Evolutionary conservation across 2,888 invertebrate genomes (phyloP), one percentile per base, ranked within the genome.

Genomic region (Acronicta psi): DNA sequence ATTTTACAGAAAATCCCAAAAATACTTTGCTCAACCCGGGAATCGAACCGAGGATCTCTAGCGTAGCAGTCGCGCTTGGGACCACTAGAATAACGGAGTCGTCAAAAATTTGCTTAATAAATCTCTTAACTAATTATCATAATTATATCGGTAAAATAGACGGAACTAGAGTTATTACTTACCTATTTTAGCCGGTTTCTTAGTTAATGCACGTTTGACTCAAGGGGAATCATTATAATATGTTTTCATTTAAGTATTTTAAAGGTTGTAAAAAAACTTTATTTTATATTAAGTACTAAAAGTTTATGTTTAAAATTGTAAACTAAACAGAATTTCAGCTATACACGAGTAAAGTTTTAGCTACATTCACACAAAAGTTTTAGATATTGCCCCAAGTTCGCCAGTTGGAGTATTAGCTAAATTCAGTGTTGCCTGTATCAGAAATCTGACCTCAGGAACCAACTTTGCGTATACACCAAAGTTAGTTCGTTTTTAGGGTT

Each of bases 331-430:
- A 66, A 20, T 57, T 63, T 47, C n/a, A 16, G 31, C 14, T 52
- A 36, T 45, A 64, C 49, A 73, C 29, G 57, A 56, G 18, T 42
- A 52, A 73, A 71, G 55, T 71, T 70, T 40, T 17, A 40, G 52
- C 38, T 43, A 10, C 0, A 34, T 58, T 63, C 36, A 25, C 42
- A 41, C 43, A 63, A 69, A 71, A 69, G 57, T 73, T 71, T n/a
- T 56, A 36, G 49, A 60, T 64, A 74, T 64, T 73, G 45, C 17
- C 6, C 40, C 23, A 64, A 70, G 71, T 64, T 56, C 31, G 46
- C 42, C 20, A 38, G 13, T 49, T 43, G 14, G 42, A 41, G 31
- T 46, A 51, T 65, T 71, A 54, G 43, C 42, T 43, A 46, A 70
- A 58, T 65, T 68, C 36, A 36, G 50, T 47, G 36, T 34, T 16